A percentile compares a stretch with the other conserved stretches of the same genome.
Conservation (phyloP, 2,797 vertebrate genomes). For the Cuniculus paca region DNA sequence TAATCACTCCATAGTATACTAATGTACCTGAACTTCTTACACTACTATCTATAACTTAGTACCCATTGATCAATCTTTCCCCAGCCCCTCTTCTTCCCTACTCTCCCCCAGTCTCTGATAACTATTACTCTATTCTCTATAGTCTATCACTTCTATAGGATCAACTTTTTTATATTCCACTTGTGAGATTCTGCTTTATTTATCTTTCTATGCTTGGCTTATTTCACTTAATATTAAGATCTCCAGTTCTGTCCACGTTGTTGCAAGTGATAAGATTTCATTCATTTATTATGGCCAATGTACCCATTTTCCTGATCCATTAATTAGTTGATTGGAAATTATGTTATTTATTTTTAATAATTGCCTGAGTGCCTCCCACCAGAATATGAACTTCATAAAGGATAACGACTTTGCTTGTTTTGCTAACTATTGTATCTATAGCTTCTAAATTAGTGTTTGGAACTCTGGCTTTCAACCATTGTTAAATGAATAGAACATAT, state of each 20-base stretch:
- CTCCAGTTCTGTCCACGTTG: neutral
- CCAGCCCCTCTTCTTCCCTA: neutral
- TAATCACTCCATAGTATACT: neutral
- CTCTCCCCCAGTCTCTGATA: neutral
- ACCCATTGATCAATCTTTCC: neutral
- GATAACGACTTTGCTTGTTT: slow-evolving; percentile 32
- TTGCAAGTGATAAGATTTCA: neutral
- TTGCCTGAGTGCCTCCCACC: neutral
- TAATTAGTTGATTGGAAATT: neutral
- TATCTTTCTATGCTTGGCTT: neutral
- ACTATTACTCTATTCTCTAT: too few species aligned
- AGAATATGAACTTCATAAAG: neutral
- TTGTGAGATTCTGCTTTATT: too few species aligned
- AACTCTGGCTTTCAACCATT: neutral
- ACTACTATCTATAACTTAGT: neutral
- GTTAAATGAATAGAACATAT: slow-evolving; percentile 27
- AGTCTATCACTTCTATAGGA: neutral
- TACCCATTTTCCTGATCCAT: neutral
- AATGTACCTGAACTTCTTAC: too few species aligned
- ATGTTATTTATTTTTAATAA: neutral
- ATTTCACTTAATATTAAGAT: neutral
- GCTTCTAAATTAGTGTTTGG: slow-evolving; percentile 37
- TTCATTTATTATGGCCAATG: neutral
- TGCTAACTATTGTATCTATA: slow-evolving; percentile 18
- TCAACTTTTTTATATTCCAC: neutral